Conservation (phyloP, 2,888 invertebrate species). For the Microctonus aethiopoides region DNA sequence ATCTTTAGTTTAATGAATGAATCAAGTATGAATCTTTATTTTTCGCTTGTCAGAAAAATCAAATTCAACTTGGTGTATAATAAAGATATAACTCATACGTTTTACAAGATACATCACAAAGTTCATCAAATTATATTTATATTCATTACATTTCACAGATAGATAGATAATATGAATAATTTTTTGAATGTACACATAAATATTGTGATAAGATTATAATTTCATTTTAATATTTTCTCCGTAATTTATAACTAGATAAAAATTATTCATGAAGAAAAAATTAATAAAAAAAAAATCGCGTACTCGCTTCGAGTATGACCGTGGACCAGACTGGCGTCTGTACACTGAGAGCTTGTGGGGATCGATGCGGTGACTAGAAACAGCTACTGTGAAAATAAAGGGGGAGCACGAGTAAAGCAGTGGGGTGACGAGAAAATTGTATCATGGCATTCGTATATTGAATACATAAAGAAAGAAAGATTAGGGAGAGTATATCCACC, state of each 20-base stretch:
- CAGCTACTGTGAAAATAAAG: conserved; percentile 26
- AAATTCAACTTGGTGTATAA: background rate
- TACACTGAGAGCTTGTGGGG: no score
- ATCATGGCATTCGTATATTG: no score
- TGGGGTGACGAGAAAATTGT: background rate
- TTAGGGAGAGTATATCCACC: background rate
- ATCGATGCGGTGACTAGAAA: conserved; percentile 56
- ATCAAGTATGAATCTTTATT: background rate
- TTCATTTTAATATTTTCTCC: no score
- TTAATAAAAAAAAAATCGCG: no score
- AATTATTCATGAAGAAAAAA: no score
- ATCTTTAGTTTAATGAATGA: conserved; percentile 4
- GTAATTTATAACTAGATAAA: no score
- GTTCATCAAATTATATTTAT: background rate
- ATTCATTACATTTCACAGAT: background rate
- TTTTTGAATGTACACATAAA: no score
- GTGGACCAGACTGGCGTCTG: conserved; percentile 64
- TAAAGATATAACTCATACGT: background rate
- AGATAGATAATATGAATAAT: no score
- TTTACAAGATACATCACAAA: background rate
- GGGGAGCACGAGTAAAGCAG: conserved; percentile 5
- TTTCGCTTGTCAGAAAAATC: background rate
- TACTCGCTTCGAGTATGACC: conserved; percentile 5
- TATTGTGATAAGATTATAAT: no score
- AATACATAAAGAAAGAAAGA: background rate